A percentile compares a stretch with the other conserved stretches of the same genome.
phyloP scores from a whole-genome alignment of 1,140 invertebrate species.

The Brachionus asplanchnoidis region DNA sequence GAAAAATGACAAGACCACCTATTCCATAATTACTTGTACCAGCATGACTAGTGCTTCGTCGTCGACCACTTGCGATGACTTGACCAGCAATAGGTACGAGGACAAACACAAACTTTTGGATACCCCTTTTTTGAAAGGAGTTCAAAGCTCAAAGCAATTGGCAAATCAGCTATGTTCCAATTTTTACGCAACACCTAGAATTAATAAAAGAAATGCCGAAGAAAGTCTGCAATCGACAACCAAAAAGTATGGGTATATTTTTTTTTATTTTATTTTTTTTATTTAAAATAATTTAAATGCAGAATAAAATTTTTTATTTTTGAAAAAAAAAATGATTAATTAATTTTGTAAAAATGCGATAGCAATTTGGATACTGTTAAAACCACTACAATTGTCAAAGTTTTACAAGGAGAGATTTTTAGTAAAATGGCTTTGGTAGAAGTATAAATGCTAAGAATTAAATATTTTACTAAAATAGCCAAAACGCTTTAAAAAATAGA shows the following conservation, averaged over 20 bases:
- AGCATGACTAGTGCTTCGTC: slow-evolving; percentile 35
- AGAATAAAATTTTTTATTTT: neutral
- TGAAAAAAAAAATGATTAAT: no score
- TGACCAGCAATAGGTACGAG: neutral
- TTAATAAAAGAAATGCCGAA: slow-evolving; percentile 34
- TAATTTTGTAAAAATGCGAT: no score
- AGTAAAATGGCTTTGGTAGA: no score
- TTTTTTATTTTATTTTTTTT: neutral
- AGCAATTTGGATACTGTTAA: no score
- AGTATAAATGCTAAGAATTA: no score
- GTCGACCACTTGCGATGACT: neutral
- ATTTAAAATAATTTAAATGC: neutral
- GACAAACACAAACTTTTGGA: slow-evolving; percentile 22
- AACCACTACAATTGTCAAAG: no score
- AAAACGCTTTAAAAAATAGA: no score
- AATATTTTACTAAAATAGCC: no score
- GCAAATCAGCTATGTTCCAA: slow-evolving; percentile 1
- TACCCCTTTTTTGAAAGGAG: neutral
- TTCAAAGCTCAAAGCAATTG: neutral
- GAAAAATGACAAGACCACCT: slow-evolving; percentile 38
- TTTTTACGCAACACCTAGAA: slow-evolving; percentile 21
- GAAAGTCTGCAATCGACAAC: slow-evolving; percentile 36
- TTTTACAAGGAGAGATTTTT: no score
- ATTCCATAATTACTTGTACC: slow-evolving; percentile 29
- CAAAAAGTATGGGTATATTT: slow-evolving; percentile 15